Conservation (phyloP, 2,888 invertebrate species). For the Cepaea hortensis region DNA sequence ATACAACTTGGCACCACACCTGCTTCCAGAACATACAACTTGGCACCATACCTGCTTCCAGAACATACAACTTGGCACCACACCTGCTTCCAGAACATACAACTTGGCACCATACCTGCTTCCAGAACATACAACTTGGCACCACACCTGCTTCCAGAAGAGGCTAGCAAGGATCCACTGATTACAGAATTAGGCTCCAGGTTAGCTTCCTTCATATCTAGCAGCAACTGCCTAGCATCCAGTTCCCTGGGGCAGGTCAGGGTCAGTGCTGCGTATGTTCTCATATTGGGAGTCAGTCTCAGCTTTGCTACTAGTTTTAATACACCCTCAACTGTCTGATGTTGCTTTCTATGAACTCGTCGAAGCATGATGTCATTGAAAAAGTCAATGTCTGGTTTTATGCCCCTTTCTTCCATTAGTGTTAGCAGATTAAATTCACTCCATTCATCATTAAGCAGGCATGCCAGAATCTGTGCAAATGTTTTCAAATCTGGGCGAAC, state of each 20-base stretch:
- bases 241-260: constrained; percentile 84
- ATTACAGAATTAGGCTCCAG: constrained; percentile 83
- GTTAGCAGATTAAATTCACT: constrained; percentile 84
- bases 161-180: constrained; percentile 83
- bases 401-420: constrained; percentile 78
- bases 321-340: constrained; percentile 81
- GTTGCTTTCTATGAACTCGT: constrained; percentile 84
- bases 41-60: too few relatives aligned
- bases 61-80: constrained; percentile 83
- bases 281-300: constrained; percentile 61
- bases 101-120: constrained; percentile 83
- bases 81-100: constrained; percentile 84
- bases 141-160: constrained; percentile 58
- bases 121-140: constrained; percentile 85
- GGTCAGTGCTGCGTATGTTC: constrained; percentile 91
- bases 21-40: constrained; percentile 84
- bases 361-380: constrained; percentile 91
- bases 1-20: constrained; percentile 82
- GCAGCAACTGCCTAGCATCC: constrained; percentile 82
- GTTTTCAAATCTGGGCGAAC: constrained; percentile 87
- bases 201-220: constrained; percentile 84
- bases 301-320: constrained; percentile 69
- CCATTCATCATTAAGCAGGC: constrained; percentile 82
- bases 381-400: constrained; percentile 86
- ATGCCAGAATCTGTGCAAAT: constrained; percentile 85